Base-by-base conservation (phyloP, 2,113 vertebrate genomes). In the Bubo bubo region DNA sequence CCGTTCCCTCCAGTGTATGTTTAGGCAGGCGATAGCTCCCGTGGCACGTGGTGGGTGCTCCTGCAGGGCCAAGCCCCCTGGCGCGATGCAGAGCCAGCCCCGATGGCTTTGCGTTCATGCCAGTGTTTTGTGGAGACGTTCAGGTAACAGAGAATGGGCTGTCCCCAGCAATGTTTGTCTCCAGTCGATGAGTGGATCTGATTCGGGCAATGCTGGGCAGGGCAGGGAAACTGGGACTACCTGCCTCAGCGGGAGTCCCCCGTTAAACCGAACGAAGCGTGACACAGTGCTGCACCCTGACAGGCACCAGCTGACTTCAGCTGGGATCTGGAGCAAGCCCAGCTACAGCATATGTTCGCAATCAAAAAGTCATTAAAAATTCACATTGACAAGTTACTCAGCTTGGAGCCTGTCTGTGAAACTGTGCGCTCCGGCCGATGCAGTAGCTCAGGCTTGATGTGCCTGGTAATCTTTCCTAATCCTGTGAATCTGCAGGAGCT, bases 281-380 rank as follows among this genome's bases (percentile, higher is more conserved):
- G 76, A 86, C 67, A 64, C 60, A 64, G 92, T 70, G 35, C 81
- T 90, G 85, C 83, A 62, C 91, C 91, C 88, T 94, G 88, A 83
- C 86, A 60, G 81, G 71, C 21, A 0, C 85, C 96, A 93, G 85
- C 92, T 92, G 92, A 90, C 83, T 91, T 86, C 77, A 82, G 74
- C 91, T 82, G 95, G 39, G 84, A 84, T 66, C 95, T 95, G 96
- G 96, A 96, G 77, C 93, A 53, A 82, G 81, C 87, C 95, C 93
- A 95, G 85, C 96, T 76, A 58, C 1, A 4, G 66, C 95, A 96
- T 93, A 93, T 96, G 96, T 82, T 97, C 22, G 0, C 84, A 93
- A 95, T 97, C 96, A 95, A 87, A 90, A 96, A 86, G 77, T 88
- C 90, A 95, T 95, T 95, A 97, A 95, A 96, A 97, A 96, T 96